Evolutionary conservation across 2,797 vertebrate genomes (phyloP), one percentile per base, ranked within the genome.

Genomic region (Eidolon dupreanum): DNA sequence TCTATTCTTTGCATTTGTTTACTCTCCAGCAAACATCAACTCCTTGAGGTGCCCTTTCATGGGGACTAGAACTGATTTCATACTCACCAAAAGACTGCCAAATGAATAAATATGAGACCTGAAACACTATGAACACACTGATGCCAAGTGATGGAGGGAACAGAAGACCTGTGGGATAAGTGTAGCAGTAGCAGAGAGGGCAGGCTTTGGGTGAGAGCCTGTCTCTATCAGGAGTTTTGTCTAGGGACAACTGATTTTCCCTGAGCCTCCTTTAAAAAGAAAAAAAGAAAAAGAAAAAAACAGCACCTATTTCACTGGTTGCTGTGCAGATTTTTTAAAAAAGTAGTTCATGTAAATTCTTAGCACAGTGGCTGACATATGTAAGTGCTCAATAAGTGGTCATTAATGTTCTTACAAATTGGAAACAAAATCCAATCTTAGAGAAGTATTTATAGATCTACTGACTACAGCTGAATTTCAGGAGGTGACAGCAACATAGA

Each of bases 401-500:
- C 36, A 41, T 81, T 90, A 90, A 90, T 92, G 90, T 82, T 96
- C 88, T 92, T 88, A 88, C 90, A 95, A 95, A 90, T 79, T 93
- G 73, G 87, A 92, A 95, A 79, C 70, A 36, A 83, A 97, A 84
- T 89, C 81, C 86, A 66, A 28, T 93, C 90, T 95, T 79, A 66
- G 82, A 81, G 82, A 93, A 91, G 86, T 94, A 94, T 95, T 96
- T 97, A 95, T 95, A 92, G 94, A 89, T 96, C 75, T 84, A 68
- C 74, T 83, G 59, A 90, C 90, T 93, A 16, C 38, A 70, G 83
- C 95, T 89, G 87, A 92, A 91, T 93, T 86, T 97, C 94, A 93
- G 33, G 78, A 97, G 93, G 68, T 84, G 90, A 94, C 85, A 89
- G 63, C 8, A 46, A 95, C 84, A 85, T 36, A 94, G 68, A 68